Percentiles rank a stretch among this genome's conserved stretches.
Conservation (phyloP, 1,140 invertebrate species). For the Calliphora vicina region DNA sequence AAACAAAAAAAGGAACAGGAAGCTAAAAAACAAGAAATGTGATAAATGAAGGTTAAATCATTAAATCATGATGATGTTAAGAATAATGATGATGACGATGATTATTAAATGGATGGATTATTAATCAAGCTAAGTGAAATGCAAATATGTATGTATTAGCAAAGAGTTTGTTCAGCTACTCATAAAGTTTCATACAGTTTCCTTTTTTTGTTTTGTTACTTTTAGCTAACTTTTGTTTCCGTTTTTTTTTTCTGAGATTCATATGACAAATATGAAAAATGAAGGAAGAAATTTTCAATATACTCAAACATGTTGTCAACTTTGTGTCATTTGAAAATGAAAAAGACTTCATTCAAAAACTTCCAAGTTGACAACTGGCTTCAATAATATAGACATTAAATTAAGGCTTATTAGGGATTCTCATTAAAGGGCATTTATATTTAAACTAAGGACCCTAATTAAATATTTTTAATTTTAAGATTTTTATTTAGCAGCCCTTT, state of each 20-base stretch:
- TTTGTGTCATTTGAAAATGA: too few relatives aligned
- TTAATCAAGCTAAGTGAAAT: conserved; percentile 6
- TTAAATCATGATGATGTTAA: not conserved
- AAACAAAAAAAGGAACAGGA: not conserved
- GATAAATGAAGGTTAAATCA: not conserved
- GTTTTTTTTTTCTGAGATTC: not conserved
- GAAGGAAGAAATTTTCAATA: not conserved
- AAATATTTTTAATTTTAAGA: too few relatives aligned
- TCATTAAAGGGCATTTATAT: not conserved
- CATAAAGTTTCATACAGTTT: too few relatives aligned
- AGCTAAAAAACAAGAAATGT: not conserved
- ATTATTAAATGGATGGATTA: not conserved
- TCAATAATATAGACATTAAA: too few relatives aligned
- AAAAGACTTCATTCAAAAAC: too few relatives aligned
- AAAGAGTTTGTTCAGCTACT: too few relatives aligned
- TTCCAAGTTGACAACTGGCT: too few relatives aligned
- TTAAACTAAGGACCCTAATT: too few relatives aligned
- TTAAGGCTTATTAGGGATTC: too few relatives aligned
- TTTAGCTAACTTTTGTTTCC: not conserved
- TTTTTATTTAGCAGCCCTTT: not conserved
- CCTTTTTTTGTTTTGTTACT: too few relatives aligned
- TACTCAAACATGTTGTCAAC: too few relatives aligned
- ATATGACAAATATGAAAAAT: not conserved
- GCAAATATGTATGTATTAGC: not conserved
- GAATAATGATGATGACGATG: not conserved